Evolutionary conservation across 2,797 vertebrate genomes (phyloP).

Genomic region (Rhinoraja longicauda): DNA sequence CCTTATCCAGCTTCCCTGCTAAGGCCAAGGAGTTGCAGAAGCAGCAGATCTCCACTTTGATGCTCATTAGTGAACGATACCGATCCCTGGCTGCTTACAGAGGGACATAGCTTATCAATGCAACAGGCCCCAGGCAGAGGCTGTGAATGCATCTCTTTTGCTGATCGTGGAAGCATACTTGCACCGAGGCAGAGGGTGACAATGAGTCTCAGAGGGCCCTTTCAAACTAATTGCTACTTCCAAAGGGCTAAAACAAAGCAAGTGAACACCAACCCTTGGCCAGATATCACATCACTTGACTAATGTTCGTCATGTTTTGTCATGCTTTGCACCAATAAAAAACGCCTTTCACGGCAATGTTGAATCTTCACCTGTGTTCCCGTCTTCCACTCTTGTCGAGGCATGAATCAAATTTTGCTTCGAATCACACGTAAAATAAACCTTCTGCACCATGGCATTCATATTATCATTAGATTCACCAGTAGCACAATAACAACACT

Average conservation of each 20-base stretch:
- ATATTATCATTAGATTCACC: neutral
- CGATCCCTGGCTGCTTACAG: neutral
- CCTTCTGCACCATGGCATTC: neutral
- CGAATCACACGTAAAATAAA: neutral
- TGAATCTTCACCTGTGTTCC: neutral
- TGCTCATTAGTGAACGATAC: neutral
- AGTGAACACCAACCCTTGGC: neutral
- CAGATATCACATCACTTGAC: neutral
- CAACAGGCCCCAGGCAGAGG: neutral
- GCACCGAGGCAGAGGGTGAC: neutral
- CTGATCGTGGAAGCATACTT: neutral
- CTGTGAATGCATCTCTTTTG: neutral
- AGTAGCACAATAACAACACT: neutral
- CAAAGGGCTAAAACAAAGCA: neutral
- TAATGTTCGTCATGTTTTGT: slow-evolving; percentile 24
- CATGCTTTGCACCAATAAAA: slow-evolving; percentile 32
- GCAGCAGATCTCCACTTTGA: neutral
- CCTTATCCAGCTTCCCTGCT: neutral
- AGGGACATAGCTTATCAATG: neutral
- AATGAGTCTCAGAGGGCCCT: neutral
- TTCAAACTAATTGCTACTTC: neutral
- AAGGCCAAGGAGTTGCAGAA: neutral
- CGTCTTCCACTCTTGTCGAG: neutral
- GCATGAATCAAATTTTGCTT: neutral
- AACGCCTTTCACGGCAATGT: slow-evolving; percentile 6